A percentile compares a stretch with the other conserved stretches of the same genome.
Evolutionary conservation across 2,113 vertebrate species (phyloP).

Genomic region (Gallinago jamesoni): DNA sequence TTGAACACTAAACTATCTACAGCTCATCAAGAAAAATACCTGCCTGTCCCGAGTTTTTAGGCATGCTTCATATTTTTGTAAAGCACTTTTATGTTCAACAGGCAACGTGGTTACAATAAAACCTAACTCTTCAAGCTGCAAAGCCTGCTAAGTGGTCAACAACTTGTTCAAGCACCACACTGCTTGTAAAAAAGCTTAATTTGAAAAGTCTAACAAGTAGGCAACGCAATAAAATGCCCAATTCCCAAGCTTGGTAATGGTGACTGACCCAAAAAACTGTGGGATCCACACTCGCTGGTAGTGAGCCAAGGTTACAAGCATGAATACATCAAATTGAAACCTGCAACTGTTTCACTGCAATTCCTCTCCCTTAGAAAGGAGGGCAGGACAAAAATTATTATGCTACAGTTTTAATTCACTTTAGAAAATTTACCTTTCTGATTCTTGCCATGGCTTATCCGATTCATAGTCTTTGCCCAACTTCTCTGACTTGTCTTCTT

Average conservation of each 20-base stretch:
- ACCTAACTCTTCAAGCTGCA: neutral
- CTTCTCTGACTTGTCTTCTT: constrained; percentile 91
- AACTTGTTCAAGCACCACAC: neutral
- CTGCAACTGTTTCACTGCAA: neutral
- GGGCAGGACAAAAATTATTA: neutral
- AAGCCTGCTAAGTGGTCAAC: neutral
- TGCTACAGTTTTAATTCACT: neutral
- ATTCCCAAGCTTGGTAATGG: neutral
- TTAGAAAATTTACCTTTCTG: constrained; percentile 80
- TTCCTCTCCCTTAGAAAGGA: neutral
- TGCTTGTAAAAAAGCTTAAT: neutral
- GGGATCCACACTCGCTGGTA: neutral
- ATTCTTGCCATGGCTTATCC: constrained; percentile 92
- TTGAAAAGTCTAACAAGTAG: neutral
- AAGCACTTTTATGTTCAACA: neutral
- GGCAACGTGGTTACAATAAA: neutral
- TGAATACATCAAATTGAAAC: neutral
- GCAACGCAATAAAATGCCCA: neutral
- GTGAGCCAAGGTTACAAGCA: neutral
- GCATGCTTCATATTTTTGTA: neutral
- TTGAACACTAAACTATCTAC: neutral
- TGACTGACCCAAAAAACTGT: neutral
- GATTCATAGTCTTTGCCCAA: constrained; percentile 86
- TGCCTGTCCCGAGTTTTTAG: neutral
- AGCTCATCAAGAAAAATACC: neutral